These are phyloP conservation scores for Sarcophaga rosellei DNA, from an alignment of 2,888 invertebrate species.

Conservation along the genomic window DNA sequence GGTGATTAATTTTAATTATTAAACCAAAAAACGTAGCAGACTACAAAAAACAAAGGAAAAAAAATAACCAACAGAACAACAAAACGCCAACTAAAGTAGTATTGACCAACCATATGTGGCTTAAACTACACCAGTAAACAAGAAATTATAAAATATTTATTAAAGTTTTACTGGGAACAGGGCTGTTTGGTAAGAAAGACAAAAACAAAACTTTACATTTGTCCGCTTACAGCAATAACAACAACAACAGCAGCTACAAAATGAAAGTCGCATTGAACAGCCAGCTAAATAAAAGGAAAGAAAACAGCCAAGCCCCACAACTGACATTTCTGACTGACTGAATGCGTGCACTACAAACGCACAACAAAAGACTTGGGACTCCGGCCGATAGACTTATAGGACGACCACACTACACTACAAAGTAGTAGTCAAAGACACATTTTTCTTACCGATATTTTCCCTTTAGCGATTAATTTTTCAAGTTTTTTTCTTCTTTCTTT, in stretches of 20 bases:
- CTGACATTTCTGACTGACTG: constrained; percentile 67
- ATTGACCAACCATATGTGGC: constrained; percentile 26
- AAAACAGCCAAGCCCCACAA: constrained; percentile 54
- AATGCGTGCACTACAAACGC: constrained; percentile 64
- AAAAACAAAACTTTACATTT: constrained; percentile 30
- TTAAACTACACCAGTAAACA: neutral
- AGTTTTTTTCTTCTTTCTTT: neutral
- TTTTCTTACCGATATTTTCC: neutral
- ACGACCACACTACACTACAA: no score
- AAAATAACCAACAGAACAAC: constrained; percentile 16
- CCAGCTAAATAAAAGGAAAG: constrained; percentile 14
- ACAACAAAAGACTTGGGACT: neutral
- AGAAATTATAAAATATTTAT: constrained; percentile 7
- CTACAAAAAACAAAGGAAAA: constrained; percentile 11
- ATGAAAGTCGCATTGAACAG: neutral
- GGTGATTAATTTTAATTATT: constrained; percentile 62
- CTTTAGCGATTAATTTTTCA: neutral
- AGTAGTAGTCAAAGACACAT: no score
- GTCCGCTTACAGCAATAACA: constrained; percentile 21
- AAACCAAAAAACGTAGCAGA: constrained; percentile 60
- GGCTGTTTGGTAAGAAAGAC: neutral
- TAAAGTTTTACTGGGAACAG: constrained; percentile 21
- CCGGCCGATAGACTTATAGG: no score
- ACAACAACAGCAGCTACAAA: constrained; percentile 2
- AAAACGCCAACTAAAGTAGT: constrained; percentile 44